Percentiles rank a stretch among this genome's conserved stretches.
These are phyloP conservation scores for Drosophila mimetica DNA, from an alignment of 2,888 invertebrate species.

Conservation along the genomic window DNA sequence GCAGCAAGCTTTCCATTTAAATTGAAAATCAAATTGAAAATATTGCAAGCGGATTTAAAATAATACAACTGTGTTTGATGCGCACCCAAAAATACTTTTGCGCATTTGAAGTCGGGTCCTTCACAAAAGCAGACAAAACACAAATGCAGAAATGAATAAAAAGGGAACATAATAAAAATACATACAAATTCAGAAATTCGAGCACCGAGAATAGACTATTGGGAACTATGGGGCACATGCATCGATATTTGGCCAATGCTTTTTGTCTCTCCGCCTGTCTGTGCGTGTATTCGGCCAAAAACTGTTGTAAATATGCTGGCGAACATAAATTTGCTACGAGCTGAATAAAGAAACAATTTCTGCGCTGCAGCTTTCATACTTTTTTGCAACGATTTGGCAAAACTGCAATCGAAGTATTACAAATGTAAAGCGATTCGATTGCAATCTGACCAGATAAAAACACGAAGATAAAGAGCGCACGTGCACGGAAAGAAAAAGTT, in stretches of 20 bases:
- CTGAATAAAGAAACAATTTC: slow-evolving; percentile 68
- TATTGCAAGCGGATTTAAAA: slow-evolving; percentile 78
- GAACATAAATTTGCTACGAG: slow-evolving; percentile 41
- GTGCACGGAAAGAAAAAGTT: background rate
- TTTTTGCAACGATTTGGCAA: slow-evolving; percentile 51
- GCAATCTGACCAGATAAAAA: slow-evolving; percentile 37
- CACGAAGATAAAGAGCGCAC: background rate
- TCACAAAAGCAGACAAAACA: slow-evolving; percentile 33
- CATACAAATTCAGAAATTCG: slow-evolving; percentile 37
- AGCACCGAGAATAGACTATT: slow-evolving; percentile 38
- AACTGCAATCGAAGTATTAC: slow-evolving; percentile 64
- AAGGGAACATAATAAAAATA: slow-evolving; percentile 32
- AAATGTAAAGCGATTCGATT: slow-evolving; percentile 68
- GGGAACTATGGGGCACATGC: slow-evolving; percentile 20
- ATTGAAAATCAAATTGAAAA: slow-evolving; percentile 74
- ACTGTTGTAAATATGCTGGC: slow-evolving; percentile 58
- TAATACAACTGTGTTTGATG: slow-evolving; percentile 64
- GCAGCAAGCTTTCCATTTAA: slow-evolving; percentile 56
- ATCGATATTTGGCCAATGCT: slow-evolving; percentile 62
- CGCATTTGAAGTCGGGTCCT: slow-evolving; percentile 58
- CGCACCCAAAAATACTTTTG: slow-evolving; percentile 64
- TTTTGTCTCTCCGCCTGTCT: slow-evolving; percentile 50
- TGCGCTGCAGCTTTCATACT: slow-evolving; percentile 45
- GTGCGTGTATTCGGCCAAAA: slow-evolving; percentile 8
- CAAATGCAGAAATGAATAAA: slow-evolving; percentile 7